Conservation (phyloP, 1,140 invertebrate genomes). For the Metopolophium dirhodum region DNA sequence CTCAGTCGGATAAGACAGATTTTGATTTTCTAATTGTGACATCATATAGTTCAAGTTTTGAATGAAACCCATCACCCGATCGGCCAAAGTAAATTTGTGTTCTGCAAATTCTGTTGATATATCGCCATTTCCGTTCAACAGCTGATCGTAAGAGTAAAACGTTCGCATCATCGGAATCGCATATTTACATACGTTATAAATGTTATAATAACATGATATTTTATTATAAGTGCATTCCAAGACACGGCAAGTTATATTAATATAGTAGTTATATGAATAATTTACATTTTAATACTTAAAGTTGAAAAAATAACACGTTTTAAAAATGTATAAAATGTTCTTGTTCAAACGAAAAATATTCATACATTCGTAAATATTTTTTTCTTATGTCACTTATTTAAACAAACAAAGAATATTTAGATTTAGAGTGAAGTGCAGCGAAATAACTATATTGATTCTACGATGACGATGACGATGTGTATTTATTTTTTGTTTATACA, state of each 20-base stretch:
- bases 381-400: background rate
- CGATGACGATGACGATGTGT: background rate
- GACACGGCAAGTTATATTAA: background rate
- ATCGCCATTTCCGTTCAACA: background rate
- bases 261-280: background rate
- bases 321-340: background rate
- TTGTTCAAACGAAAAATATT: conserved; percentile 3
- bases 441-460: background rate
- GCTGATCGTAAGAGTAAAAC: background rate
- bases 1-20: background rate
- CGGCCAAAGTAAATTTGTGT: fast-evolving
- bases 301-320: background rate
- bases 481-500: background rate
- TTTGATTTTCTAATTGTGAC: background rate
- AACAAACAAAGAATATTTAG: conserved; percentile 24
- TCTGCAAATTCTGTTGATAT: too few species aligned
- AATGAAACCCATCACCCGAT: background rate
- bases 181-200: background rate
- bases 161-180: background rate
- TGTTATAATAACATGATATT: background rate
- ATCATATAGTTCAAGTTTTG: background rate
- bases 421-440: background rate
- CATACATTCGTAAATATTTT: background rate
- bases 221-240: background rate
- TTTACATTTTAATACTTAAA: background rate